Evolutionary conservation across 2,888 invertebrate species (phyloP), one percentile per base, ranked within the genome.

Genomic region (Xestia c-nigrum): DNA sequence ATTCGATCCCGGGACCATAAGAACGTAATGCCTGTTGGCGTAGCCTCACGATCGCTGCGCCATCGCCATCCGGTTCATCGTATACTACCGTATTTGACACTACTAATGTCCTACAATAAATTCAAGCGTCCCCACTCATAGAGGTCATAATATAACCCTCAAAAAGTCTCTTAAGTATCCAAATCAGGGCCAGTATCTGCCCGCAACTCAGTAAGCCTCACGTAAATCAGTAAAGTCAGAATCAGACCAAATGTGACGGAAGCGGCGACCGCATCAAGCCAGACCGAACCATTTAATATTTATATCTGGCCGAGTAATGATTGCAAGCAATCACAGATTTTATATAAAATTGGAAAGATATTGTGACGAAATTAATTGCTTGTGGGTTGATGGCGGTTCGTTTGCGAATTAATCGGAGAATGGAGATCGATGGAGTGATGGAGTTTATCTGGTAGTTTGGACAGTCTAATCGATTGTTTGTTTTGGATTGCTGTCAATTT

Each of bases 221-320:
- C 52, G 73, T 79, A 79, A 84, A 85, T 72, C 72, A 64, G 66
- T 74, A 72, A 69, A 76, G 63, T 67, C 57, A 24, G 72, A 83
- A 76, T 80, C 64, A 72, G 69, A 80, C 67, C 55, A 67, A 86
- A 76, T 66, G 40, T 70, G 21, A 47, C 46, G 71, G 70, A 76
- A 83, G 57, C 61, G n/a, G 55, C 9, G 67, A 77, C 84, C 71
- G 69, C 70, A 59, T 63, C 66, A 82, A 78, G 70, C 52, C 50
- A 82, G 50, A 84, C 14, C 5, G 69, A 80, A 77, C 85, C 88
- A 91, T 87, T 90, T 86, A 80, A 84, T 86, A 86, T 87, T 86
- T 76, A 85, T 76, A 59, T 57, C 64, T 50, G 66, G 24, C 40
- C 72, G 66, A 38, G 64, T 81, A 74, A 84, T 83, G 72, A 84